Evolutionary conservation across 1,140 invertebrate species (phyloP).

Genomic region (Argopecten irradians): DNA sequence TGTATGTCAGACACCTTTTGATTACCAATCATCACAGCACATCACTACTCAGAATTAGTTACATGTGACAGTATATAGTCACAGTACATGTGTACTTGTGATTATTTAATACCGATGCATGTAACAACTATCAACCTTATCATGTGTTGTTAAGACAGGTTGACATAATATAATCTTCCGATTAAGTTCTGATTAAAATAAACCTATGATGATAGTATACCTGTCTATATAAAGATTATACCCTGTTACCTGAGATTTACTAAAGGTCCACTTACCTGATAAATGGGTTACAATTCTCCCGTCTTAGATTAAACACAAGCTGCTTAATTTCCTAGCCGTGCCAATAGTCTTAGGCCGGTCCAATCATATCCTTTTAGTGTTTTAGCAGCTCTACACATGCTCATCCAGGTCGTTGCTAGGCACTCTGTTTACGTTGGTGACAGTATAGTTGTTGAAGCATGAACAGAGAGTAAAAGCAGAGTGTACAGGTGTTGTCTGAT

Average conservation of each 20-base stretch:
- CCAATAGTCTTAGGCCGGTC: background rate
- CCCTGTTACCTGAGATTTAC: background rate
- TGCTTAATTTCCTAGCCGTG: background rate
- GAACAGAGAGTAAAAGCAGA: background rate
- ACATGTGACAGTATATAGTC: no score
- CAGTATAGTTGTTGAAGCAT: background rate
- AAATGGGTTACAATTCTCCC: background rate
- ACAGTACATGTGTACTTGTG: no score
- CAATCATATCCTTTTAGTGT: background rate
- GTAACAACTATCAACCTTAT: no score
- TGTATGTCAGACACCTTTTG: no score
- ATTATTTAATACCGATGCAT: no score
- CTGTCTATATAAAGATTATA: no score
- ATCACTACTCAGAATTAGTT: no score
- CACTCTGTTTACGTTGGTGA: slow-evolving; percentile 6
- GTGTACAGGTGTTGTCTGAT: background rate
- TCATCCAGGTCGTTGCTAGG: background rate
- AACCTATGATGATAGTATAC: no score
- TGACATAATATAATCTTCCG: no score
- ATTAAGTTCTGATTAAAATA: no score
- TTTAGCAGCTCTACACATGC: background rate
- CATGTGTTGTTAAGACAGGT: no score
- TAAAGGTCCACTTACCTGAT: background rate
- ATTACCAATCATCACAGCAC: no score
- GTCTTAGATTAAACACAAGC: slow-evolving; percentile 8